These are phyloP conservation scores for Lepidurus arcticus DNA, from an alignment of 1,140 invertebrate genomes.

Conservation along the genomic window DNA sequence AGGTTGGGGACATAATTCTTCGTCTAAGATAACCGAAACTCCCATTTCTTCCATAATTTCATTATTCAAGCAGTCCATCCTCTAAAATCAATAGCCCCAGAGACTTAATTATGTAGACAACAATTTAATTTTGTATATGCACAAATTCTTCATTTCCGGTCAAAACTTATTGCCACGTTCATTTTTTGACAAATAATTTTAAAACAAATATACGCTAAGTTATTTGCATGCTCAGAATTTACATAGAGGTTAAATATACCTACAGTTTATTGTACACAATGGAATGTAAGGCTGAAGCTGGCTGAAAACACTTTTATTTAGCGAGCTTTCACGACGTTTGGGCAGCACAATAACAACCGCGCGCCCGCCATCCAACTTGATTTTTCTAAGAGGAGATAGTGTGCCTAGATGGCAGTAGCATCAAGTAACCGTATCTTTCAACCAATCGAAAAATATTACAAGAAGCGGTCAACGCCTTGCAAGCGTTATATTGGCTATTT, in stretches of 20 bases:
- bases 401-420: neutral
- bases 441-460: too few relatives aligned
- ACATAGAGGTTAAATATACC: neutral
- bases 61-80: neutral
- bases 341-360: slow-evolving; percentile 6
- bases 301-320: neutral
- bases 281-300: neutral
- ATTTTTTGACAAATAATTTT: neutral
- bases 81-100: neutral
- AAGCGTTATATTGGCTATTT: too few relatives aligned
- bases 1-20: slow-evolving; percentile 36
- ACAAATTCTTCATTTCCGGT: neutral
- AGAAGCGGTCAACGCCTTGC: too few relatives aligned
- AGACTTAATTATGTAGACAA: neutral
- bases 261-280: neutral
- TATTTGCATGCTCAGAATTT: neutral
- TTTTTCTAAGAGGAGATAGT: neutral
- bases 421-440: too few relatives aligned
- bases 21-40: slow-evolving; percentile 46
- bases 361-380: slow-evolving; percentile 17
- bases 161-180: neutral
- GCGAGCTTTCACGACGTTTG: neutral
- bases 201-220: neutral
- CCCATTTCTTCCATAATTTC: slow-evolving; percentile 49
- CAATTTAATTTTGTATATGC: neutral